Evolutionary conservation across 2,113 vertebrate genomes (phyloP), one percentile per base, ranked within the genome.

Genomic region (Pygoscelis adeliae): DNA sequence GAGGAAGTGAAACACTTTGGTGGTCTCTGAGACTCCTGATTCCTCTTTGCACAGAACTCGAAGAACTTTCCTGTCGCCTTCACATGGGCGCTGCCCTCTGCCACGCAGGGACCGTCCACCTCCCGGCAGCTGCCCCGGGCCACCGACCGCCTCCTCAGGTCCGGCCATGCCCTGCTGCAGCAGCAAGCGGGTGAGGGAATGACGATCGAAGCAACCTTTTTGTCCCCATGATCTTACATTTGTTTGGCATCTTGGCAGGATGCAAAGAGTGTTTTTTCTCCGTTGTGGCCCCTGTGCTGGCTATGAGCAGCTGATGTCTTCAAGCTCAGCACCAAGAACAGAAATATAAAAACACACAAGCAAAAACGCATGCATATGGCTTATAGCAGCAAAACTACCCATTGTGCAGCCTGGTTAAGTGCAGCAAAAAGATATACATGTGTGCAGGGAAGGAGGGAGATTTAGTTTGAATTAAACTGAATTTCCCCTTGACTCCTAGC

Each of bases 1-100:
- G 83, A 50, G 92, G 95, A 97, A 97, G 52, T 70, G 94, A 97
- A 96, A 96, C 20, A 0, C 49, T 40, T 61, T 38, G 84, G 80
- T 65, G 93, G 91, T 46, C 85, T 85, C 85, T 9, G n/a, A 69
- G 83, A 36, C 49, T 88, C 83, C 42, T 0, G 11, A 86, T 89
- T 96, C 86, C 69, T 66, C 73, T 93, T 93, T 53, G 72, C 67
- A 61, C 34, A 20, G 84, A 72, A 40, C 83, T 97, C 63, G 2
- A 96, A 86, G 94, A 93, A 91, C 91, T 83, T 87, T 90, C 29
- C 78, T 82, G 67, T 87, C 81, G 50, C 81, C 11, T 58, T 76
- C 67, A 9, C 6, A 0, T 21, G 76, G 25, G 30, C 8, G 3
- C 38, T 66, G 76, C 26, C 36, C 40, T 58, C 40, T 76, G 70